A percentile compares a stretch with the other conserved stretches of the same genome.
These are phyloP conservation scores for Sphecodes monilicornis DNA, from an alignment of 2,888 invertebrate species.

Conservation along the genomic window DNA sequence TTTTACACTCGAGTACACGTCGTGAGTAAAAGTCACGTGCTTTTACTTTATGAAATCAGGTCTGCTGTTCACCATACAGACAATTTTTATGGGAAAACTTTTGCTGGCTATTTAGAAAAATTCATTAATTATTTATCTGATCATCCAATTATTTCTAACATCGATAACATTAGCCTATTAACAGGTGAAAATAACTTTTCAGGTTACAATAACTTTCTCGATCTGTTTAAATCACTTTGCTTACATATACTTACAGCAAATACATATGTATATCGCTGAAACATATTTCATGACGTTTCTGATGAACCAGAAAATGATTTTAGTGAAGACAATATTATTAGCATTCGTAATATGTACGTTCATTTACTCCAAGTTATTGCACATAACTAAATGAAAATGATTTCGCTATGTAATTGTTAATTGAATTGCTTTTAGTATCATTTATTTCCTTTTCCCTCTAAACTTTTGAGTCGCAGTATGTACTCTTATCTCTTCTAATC, in stretches of 20 bases:
- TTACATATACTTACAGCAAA: background rate
- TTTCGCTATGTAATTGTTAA: background rate
- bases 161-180: background rate
- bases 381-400: background rate
- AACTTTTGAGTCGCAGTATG: background rate
- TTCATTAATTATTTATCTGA: background rate
- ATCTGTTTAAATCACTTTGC: background rate
- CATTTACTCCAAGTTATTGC: background rate
- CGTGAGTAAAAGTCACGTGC: slow-evolving; percentile 43
- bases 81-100: background rate
- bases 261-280: background rate
- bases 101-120: background rate
- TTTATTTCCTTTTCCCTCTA: background rate
- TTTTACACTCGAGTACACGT: slow-evolving; percentile 38
- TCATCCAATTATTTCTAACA: background rate
- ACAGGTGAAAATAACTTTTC: slow-evolving; percentile 3
- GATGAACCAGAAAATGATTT: background rate
- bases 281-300: background rate
- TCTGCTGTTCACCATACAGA: background rate
- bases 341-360: background rate
- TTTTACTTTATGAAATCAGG: slow-evolving; percentile 51
- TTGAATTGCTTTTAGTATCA: background rate
- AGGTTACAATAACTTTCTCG: background rate
- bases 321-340: background rate
- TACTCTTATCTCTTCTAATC: background rate